Evolutionary conservation across 2,113 vertebrate species (phyloP).

Genomic region (Hippoglossus stenolepis): DNA sequence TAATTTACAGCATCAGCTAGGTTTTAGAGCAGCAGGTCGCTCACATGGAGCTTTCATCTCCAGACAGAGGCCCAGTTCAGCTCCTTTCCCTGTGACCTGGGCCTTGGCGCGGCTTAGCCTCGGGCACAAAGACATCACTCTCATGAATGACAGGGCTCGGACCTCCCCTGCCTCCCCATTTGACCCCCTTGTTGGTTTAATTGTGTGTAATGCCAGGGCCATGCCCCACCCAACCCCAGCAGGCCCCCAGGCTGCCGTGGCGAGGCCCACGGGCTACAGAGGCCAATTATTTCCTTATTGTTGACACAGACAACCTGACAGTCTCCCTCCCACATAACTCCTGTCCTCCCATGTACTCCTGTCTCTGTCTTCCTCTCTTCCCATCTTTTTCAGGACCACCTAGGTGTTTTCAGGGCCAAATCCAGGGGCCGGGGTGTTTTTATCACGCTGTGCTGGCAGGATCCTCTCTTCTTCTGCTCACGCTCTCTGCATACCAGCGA

Average conservation of each 20-base stretch:
- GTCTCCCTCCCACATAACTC: slow-evolving; percentile 72
- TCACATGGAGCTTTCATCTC: slow-evolving; percentile 66
- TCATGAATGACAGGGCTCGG: slow-evolving; percentile 64
- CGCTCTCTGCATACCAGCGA: slow-evolving; percentile 67
- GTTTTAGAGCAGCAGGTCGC: slow-evolving; percentile 52
- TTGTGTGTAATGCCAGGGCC: slow-evolving; percentile 78
- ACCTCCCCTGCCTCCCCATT: slow-evolving; percentile 69
- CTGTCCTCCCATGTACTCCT: slow-evolving; percentile 65
- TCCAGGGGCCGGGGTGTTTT: slow-evolving; percentile 23
- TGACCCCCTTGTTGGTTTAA: slow-evolving; percentile 78
- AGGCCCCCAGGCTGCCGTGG: slow-evolving; percentile 29
- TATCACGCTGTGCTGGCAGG: slow-evolving; percentile 46
- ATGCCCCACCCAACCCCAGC: slow-evolving; percentile 57
- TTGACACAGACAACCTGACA: slow-evolving; percentile 81
- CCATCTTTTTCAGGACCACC: slow-evolving; percentile 72
- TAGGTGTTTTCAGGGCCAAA: slow-evolving; percentile 60
- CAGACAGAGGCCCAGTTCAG: slow-evolving; percentile 60
- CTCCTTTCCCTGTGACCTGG: slow-evolving; percentile 54
- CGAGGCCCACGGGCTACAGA: slow-evolving; percentile 53
- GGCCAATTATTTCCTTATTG: slow-evolving; percentile 78
- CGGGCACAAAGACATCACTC: slow-evolving; percentile 61
- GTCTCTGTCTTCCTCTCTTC: slow-evolving; percentile 53
- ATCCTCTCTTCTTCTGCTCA: slow-evolving; percentile 60
- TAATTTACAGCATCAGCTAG: slow-evolving; percentile 52
- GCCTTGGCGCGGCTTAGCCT: slow-evolving; percentile 50